Evolutionary conservation across 2,797 vertebrate species (phyloP), one percentile per base, ranked within the genome.

Genomic region (Caiman crocodilus): DNA sequence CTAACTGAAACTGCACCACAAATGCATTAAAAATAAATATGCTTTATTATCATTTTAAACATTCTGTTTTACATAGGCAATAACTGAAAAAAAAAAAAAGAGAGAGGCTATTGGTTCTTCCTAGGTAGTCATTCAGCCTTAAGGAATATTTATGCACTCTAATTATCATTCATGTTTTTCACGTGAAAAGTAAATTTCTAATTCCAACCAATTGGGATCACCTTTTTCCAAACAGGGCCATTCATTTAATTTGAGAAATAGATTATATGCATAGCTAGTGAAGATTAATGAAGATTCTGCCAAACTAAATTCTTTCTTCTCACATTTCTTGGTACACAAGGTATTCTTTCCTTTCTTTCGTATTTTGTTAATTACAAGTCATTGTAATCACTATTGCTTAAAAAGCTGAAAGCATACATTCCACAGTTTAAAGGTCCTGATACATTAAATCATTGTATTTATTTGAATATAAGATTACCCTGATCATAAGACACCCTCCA

Each of bases 61-160:
- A 35, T 32, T 35, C n/a, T 32, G 65, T 64, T 81, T 88, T 79
- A 21, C 32, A 57, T 35, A 5, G 32, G 1, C 80, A 50, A 55
- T 56, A 85, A 26, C 87, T 81, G 11, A 25, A 84, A 85, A 79
- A 9, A 83, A 35, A 76, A 60, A 80, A 78, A 87, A 0, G 2
- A 0, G 2, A 59, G 14, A 7, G 17, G 57, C 7, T 3, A 16
- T 1, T 88, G 28, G 15, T 9, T 6, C 89, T 1, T 1, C 11
- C 15, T 14, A 60, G 81, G 13, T 6, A 60, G 42, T 35, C 21
- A 50, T 56, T 74, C 69, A 84, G 55, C 8, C 14, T 28, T 16
- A 21, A 73, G 15, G 10, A 84, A 76, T 84, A 50, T 85, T 15
- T 6, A 16, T 2, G 0, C 71, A n/a, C 11, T 82, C 79, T 32